Conservation (phyloP, 2,888 invertebrate species). For the Nomada lathburiana region DNA sequence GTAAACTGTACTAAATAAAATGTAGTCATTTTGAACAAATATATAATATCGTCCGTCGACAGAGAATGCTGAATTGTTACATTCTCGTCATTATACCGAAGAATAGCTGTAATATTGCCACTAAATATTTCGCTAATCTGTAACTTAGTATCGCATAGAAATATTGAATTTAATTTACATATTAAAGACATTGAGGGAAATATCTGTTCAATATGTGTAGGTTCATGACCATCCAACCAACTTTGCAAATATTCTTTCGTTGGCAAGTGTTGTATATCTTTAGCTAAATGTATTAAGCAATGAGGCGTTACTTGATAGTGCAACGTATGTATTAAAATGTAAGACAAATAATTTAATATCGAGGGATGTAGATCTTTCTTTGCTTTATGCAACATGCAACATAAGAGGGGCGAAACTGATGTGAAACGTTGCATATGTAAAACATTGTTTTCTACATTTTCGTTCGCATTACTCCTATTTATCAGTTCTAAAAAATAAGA, state of each 20-base stretch:
- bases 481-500: conserved; percentile 56
- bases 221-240: conserved; percentile 84
- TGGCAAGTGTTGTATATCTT: conserved; percentile 82
- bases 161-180: conserved; percentile 83
- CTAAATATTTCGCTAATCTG: conserved; percentile 81
- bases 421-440: conserved; percentile 67
- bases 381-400: conserved; percentile 83
- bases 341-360: conserved; percentile 69
- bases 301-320: conserved; percentile 87
- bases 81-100: conserved; percentile 64
- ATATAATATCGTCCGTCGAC: conserved; percentile 66
- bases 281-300: conserved; percentile 85
- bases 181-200: conserved; percentile 81
- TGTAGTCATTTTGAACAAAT: conserved; percentile 69
- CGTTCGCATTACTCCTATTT: conserved; percentile 39
- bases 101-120: conserved; percentile 58
- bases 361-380: conserved; percentile 77
- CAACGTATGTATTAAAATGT: conserved; percentile 86
- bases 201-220: conserved; percentile 81
- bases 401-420: conserved; percentile 75
- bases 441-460: conserved; percentile 31
- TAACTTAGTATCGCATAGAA: conserved; percentile 83
- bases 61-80: conserved; percentile 59
- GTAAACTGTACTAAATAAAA: conserved; percentile 80
- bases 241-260: conserved; percentile 85